Base-by-base conservation (phyloP, 2,113 vertebrate species). In the Podocnemis expansa region DNA sequence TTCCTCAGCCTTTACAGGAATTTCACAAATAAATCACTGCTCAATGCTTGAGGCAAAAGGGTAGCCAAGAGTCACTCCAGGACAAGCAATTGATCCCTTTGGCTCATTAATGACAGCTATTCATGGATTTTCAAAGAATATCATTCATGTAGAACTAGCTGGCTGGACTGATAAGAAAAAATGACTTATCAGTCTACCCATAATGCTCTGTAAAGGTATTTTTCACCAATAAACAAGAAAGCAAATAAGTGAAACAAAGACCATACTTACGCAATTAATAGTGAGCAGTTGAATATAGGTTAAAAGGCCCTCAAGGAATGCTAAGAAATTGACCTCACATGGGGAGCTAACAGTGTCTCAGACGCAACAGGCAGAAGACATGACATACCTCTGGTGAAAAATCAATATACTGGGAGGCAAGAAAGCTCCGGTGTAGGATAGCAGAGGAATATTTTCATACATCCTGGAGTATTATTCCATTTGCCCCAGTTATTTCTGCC, bases 401-500 rank as follows among this genome's bases (percentile, higher is more conserved):
- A 76, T 4, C 84, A 63, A 80, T 58, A 75, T 52, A 56, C 49
- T 73, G 34, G 92, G 31, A 52, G 85, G 80, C 14, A 84, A 82
- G 84, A 16, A 80, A 24, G 38, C 10, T 47, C n/a, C 0, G 7
- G 3, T 10, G 2, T 25, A 43, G 13, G 16, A 5, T 11, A 60
- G 54, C 13, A 73, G 7, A 87, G 85, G 58, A 47, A 3, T 29
- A 75, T 82, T 90, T 87, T 78, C 47, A 24, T 27, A 58, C 3
- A 9, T 21, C 43, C 88, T 29, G 43, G 82, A 73, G 11, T 88
- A 89, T 92, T 94, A 93, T 93, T 76, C 76, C 54, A 10, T 97
- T 96, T 96, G 84, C 78, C 89, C 90, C 84, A 92, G 80, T 89
- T 96, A 75, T 96, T 78, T 70, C 45, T 95, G 88, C 41, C 89